Base-by-base conservation (phyloP, 1,140 invertebrate genomes). In the Trigoniulus corallinus region DNA sequence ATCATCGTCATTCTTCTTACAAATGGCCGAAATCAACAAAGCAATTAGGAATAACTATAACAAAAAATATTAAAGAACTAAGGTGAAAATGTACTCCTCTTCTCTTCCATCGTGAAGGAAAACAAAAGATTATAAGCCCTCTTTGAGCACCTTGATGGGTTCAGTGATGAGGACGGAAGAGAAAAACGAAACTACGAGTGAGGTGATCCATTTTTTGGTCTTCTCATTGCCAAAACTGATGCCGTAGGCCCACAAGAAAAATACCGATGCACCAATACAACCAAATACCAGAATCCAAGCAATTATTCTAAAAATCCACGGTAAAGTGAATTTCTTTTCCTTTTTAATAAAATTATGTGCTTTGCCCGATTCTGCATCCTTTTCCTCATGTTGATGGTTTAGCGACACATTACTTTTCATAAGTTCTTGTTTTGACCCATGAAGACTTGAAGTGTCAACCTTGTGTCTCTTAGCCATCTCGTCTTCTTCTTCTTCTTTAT, bases 211-310 rank as follows among this genome's bases (percentile, higher is more conserved):
- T 58, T 75, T 71, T 43, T 66, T 65, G 40, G 69, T 70, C 52
- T 73, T 74, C 20, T 70, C 64, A 50, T 75, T 72, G 27, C 71
- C 68, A 61, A 76, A 76, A 53, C 60, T 62, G 44, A 76, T 69
- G 20, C 72, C 74, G 54, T 73, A 73, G 29, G 71, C 68, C 56
- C 69, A 73, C 4, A 74, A 64, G 58, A 75, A 72, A 51, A 71
- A 68, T 0, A 68, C 60, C 0, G 69, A 67, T 0, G 66, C 62
- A 18, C 62, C 49, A 21, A 72, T 71, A 0, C 65, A 60, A 3
- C 66, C 18, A 47, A 68, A 58, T 4, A 70, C 61, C 12, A 75
- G 41, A 7, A 69, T 54, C 72, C 73, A 76, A 12, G 64, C 72
- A 34, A 76, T 58, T 50, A 68, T 65, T 13, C 59, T 54, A 57